phyloP scores from a whole-genome alignment of 2,113 vertebrate species.

The Puma concolor region DNA sequence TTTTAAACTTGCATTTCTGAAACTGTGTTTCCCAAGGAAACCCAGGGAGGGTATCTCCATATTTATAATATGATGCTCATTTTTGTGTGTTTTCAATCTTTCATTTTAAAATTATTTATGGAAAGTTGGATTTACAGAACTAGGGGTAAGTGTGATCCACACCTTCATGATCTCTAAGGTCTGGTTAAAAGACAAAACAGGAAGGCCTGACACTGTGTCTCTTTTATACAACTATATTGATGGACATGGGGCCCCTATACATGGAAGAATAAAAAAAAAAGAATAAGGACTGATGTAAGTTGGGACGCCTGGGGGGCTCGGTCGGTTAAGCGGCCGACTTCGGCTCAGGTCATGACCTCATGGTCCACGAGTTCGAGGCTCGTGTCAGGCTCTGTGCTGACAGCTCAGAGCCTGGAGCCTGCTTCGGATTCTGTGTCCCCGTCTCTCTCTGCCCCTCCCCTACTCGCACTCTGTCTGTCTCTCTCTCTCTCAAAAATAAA shows the following conservation, averaged over 20 bases:
- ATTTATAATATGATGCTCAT: background rate
- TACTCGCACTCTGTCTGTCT: too few relatives aligned
- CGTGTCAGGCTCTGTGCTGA: too few relatives aligned
- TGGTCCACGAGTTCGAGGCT: too few relatives aligned
- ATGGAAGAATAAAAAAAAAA: background rate
- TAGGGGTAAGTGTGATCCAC: background rate
- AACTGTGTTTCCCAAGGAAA: background rate
- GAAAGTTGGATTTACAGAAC: background rate
- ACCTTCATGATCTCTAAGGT: background rate
- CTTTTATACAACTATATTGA: background rate
- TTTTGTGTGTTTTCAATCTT: background rate
- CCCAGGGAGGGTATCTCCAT: background rate
- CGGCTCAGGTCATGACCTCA: too few relatives aligned
- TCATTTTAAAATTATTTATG: background rate
- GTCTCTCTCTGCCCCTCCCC: too few relatives aligned
- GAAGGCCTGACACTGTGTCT: background rate
- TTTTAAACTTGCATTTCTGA: conserved; percentile 19
- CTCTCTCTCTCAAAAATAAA: too few relatives aligned
- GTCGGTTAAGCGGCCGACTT: too few relatives aligned
- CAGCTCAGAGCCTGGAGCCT: too few relatives aligned
- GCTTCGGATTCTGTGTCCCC: too few relatives aligned
- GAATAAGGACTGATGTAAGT: background rate
- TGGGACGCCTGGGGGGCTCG: too few relatives aligned
- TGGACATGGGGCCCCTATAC: background rate
- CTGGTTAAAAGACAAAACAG: background rate